Base-by-base conservation (phyloP, 1,140 invertebrate species). In the Scaptomyza pallida region DNA sequence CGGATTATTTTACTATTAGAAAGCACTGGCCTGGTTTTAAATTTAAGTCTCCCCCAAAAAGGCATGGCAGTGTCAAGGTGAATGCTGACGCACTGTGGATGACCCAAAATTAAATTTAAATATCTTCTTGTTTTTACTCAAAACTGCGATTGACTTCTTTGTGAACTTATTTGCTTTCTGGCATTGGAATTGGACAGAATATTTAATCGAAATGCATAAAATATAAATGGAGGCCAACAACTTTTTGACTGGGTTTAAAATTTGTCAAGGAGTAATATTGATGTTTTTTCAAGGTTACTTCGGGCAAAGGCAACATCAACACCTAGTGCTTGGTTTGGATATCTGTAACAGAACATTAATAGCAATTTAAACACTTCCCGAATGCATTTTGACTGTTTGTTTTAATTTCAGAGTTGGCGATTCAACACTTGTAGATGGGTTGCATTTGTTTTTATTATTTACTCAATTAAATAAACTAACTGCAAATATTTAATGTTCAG, bases 1-100 rank as follows among this genome's bases (percentile, higher is more conserved):
- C 6, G 10, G 48, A 9, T 67, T 44, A 56, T 64, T 71, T 67
- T 86, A 77, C 77, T 85, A 80, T 73, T 73, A 72, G 72, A 68
- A 43, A 37, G 63, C 57, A 73, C 59, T 30, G 54, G 51, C 45
- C 72, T 40, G 48, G 45, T 30, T 35, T 51, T 52, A 23, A n/a
- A 21, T 16, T 70, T 10, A 16, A 8, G 12, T 10, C 8, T 9
- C 15, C n/a, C 2, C 2, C 16, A 47, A 37, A 48, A 40, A 16
- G 21, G 15, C 5, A 15, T 6, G 10, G 43, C 8, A 37, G 50
- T 78, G 79, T 75, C 75, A 83, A 83, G 75, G 79, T 75, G 56
- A 75, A 59, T 40, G 40, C 56, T 83, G 72, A 83, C 78, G 78
- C 45, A 67, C 30, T 64, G 19, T 33, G 41, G 35, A 45, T 44